phyloP scores from a whole-genome alignment of 2,888 invertebrate genomes.

The Erebia palarica region DNA sequence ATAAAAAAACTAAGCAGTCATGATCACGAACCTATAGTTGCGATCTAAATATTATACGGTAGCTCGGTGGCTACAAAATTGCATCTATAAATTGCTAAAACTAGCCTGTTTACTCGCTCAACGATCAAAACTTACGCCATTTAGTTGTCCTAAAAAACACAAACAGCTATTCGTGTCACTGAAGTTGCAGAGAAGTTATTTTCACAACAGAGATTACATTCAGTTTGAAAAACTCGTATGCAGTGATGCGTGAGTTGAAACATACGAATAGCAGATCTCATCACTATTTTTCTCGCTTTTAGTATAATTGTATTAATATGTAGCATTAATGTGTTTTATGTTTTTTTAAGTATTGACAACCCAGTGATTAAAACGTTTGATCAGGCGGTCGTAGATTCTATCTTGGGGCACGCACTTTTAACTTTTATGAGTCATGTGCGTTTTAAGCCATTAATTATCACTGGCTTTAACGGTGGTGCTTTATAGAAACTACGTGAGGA shows the following conservation, averaged over 20 bases:
- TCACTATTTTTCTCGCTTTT: constrained; percentile 13
- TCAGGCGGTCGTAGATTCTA: too few relatives aligned
- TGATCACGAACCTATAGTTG: background rate
- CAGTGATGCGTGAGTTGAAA: constrained; percentile 29
- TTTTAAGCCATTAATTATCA: too few relatives aligned
- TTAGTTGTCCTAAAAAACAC: constrained; percentile 20
- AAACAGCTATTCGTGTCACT: constrained; percentile 32
- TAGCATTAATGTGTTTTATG: background rate
- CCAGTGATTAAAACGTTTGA: too few relatives aligned
- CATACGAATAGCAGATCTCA: constrained; percentile 20
- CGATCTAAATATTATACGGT: background rate
- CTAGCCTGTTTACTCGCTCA: background rate
- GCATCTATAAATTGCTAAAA: constrained; percentile 1
- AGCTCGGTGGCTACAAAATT: background rate
- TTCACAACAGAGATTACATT: constrained; percentile 31
- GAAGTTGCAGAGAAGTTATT: constrained; percentile 28
- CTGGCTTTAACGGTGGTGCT: too few relatives aligned
- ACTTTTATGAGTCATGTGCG: too few relatives aligned
- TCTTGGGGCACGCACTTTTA: too few relatives aligned
- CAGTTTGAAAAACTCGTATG: constrained; percentile 28
- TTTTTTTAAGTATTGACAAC: background rate
- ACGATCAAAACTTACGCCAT: background rate
- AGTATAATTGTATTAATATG: constrained; percentile 9
- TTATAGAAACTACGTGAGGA: too few relatives aligned
- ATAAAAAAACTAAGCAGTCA: background rate